Conservation (phyloP, 2,888 invertebrate genomes). For the Palloptera scutellata region DNA sequence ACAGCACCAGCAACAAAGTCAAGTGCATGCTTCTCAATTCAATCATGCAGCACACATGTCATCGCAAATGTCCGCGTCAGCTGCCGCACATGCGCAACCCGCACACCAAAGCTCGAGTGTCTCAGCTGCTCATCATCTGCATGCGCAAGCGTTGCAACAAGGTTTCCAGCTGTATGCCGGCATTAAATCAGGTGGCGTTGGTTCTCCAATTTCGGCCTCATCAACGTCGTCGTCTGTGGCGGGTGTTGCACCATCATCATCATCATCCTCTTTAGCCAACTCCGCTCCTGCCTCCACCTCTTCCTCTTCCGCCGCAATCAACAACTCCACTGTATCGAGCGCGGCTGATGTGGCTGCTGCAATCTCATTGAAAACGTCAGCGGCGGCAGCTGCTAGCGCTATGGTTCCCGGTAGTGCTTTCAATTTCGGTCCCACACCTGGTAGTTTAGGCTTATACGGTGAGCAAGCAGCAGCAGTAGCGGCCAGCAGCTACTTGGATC, state of each 20-base stretch:
- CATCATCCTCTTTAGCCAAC: conserved; percentile 52
- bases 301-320: conserved; percentile 34
- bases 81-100: conserved; percentile 38
- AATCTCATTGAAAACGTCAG: conserved; percentile 70
- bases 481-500: conserved; percentile 74
- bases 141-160: conserved; percentile 59
- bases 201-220: conserved; percentile 47
- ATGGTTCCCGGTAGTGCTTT: conserved; percentile 86
- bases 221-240: conserved; percentile 39
- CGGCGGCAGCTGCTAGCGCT: conserved; percentile 65
- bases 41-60: conserved; percentile 46
- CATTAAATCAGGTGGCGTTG: conserved; percentile 64
- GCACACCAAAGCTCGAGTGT: conserved; percentile 52
- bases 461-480: conserved; percentile 63
- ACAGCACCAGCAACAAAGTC: conserved; percentile 40
- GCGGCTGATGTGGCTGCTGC: conserved; percentile 59
- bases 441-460: conserved; percentile 65
- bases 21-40: conserved; percentile 40
- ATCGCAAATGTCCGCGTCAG: conserved; percentile 42
- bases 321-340: conserved; percentile 42
- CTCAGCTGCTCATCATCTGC: conserved; percentile 50
- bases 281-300: conserved; percentile 37
- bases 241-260: conserved; percentile 29
- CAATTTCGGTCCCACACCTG: conserved; percentile 79
- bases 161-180: conserved; percentile 71